phyloP scores from a whole-genome alignment of 2,113 vertebrate species.

The Columba livia region DNA sequence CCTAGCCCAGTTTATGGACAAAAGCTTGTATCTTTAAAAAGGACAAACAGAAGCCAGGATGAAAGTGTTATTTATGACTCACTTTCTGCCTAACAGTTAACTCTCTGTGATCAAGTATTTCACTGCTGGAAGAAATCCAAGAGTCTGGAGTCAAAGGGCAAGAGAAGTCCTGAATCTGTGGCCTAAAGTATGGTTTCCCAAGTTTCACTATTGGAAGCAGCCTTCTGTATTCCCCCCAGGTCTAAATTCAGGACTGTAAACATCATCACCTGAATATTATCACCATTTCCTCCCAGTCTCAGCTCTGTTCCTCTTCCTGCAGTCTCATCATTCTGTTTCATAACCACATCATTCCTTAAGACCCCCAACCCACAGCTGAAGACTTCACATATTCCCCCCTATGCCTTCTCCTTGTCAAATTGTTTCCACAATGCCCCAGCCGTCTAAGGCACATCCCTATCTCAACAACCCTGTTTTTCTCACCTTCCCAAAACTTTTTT shows the following conservation, averaged over 20 bases:
- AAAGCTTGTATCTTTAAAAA: slow-evolving; percentile 1
- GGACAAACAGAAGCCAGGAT: neutral
- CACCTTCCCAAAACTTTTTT: neutral
- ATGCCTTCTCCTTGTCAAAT: neutral
- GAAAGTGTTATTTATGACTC: neutral
- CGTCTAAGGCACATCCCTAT: neutral
- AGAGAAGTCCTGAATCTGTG: neutral
- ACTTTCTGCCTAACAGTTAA: neutral
- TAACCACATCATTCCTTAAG: neutral
- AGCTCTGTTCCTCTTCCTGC: neutral
- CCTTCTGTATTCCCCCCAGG: neutral
- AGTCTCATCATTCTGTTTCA: neutral
- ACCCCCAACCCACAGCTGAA: neutral
- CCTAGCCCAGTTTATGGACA: neutral
- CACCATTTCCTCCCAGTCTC: neutral
- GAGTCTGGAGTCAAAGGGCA: neutral
- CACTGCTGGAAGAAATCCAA: neutral
- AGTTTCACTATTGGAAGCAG: neutral
- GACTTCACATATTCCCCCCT: neutral
- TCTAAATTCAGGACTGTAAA: neutral
- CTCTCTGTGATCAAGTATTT: neutral
- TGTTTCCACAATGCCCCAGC: neutral
- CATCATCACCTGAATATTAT: neutral
- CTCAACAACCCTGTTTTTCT: neutral
- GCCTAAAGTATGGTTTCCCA: neutral